Conservation (phyloP, 2,888 invertebrate species). For the Sepioteuthis lessoniana region DNA sequence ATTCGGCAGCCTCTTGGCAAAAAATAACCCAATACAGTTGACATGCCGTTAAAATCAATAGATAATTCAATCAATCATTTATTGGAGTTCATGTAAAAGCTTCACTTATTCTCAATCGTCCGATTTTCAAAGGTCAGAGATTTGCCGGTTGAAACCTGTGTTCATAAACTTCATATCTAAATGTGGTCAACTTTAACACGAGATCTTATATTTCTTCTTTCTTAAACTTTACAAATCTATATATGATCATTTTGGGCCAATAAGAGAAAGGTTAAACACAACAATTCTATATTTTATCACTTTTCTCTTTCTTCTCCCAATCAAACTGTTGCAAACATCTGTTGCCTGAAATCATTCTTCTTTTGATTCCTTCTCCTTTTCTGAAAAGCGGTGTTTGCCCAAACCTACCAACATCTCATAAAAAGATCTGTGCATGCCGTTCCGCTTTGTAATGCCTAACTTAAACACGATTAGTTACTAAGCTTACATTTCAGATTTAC, state of each 20-base stretch:
- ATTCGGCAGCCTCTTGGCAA: too few relatives aligned
- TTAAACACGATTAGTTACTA: background rate
- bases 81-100: too few relatives aligned
- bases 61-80: too few relatives aligned
- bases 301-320: background rate
- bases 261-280: background rate
- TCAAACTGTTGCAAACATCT: background rate
- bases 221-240: background rate
- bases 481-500: conserved; percentile 11
- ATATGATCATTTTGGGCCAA: background rate
- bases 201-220: background rate
- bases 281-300: background rate
- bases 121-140: too few relatives aligned
- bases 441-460: background rate
- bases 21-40: too few relatives aligned
- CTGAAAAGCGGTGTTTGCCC: background rate
- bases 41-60: too few relatives aligned
- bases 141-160: too few relatives aligned
- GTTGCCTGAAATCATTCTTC: background rate
- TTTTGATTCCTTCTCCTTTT: background rate
- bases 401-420: background rate
- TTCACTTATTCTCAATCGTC: too few relatives aligned
- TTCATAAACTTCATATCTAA: too few relatives aligned
- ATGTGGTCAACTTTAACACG: too few relatives aligned
- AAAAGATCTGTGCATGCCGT: background rate